Conservation (phyloP, 2,113 vertebrate genomes). For the Hystrix brachyura region DNA sequence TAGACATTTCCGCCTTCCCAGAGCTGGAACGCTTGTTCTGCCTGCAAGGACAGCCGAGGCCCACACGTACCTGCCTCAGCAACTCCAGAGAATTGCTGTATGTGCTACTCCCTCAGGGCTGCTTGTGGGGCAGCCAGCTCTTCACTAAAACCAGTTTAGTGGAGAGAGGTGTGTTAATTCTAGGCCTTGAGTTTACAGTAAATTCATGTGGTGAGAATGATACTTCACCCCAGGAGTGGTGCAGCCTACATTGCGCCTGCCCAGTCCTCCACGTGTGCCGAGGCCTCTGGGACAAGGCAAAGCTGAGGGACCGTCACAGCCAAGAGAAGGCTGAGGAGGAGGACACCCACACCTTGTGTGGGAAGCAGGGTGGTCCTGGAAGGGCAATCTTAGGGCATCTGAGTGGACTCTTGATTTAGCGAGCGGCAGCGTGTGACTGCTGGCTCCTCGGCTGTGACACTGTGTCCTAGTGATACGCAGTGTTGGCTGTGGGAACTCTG, state of each 20-base stretch:
- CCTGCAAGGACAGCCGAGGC: background rate
- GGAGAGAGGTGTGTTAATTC: background rate
- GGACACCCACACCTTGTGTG: fast-evolving
- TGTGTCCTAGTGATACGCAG: fast-evolving
- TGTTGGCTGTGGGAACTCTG: fast-evolving
- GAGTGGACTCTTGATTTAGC: background rate
- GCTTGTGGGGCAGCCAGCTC: background rate
- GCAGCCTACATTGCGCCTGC: fast-evolving
- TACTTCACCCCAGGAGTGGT: fast-evolving
- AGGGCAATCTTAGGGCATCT: no score
- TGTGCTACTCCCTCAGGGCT: background rate
- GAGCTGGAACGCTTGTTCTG: background rate
- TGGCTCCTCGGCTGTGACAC: no score
- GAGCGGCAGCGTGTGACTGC: fast-evolving
- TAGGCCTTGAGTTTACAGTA: no score
- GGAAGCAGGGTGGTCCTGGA: background rate
- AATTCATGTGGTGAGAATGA: background rate
- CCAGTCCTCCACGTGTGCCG: no score
- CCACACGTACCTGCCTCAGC: fast-evolving
- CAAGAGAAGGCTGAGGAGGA: background rate
- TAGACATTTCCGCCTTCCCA: fast-evolving
- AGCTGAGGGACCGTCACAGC: no score
- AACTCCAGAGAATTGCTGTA: background rate
- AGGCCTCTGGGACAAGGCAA: fast-evolving
- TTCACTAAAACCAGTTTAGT: background rate